Evolutionary conservation across 2,888 invertebrate species (phyloP).

Genomic region (Tetragonisca angustula): DNA sequence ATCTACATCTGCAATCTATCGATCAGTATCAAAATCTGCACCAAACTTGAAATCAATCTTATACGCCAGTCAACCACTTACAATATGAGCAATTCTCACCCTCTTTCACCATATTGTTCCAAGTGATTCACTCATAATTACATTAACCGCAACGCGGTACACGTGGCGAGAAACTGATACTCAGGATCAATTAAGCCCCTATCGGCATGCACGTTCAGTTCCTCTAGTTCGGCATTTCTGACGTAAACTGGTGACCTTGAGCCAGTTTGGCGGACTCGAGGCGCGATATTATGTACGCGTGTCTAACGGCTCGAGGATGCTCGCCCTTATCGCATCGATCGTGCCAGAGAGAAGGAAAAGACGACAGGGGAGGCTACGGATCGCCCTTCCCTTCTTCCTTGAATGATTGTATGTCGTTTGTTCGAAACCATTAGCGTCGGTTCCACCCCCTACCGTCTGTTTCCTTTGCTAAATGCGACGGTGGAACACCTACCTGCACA

Average conservation of each 20-base stretch:
- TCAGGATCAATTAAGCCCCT: conserved; percentile 47
- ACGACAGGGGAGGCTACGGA: not conserved
- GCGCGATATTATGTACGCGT: conserved; percentile 41
- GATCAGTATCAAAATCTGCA: no score
- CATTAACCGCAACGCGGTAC: not conserved
- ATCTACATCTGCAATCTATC: no score
- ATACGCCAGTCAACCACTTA: not conserved
- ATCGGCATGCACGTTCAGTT: conserved; percentile 57
- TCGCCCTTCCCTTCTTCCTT: conserved; percentile 8
- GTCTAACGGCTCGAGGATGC: conserved; percentile 28
- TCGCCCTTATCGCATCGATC: conserved; percentile 54
- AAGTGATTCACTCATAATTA: not conserved
- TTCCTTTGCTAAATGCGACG: conserved; percentile 15
- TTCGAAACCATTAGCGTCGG: conserved; percentile 28
- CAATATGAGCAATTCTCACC: no score
- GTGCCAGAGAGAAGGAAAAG: not conserved
- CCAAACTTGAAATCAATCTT: not conserved
- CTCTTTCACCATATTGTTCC: not conserved
- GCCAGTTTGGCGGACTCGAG: conserved; percentile 48
- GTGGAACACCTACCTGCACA: conserved; percentile 47
- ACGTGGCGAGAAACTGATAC: conserved; percentile 36
- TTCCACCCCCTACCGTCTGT: not conserved
- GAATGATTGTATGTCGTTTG: conserved; percentile 28
- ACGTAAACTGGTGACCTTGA: conserved; percentile 64
- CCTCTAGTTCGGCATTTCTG: conserved; percentile 56